Base-by-base conservation (phyloP, 2,797 vertebrate species). In the Mallotus villosus region DNA sequence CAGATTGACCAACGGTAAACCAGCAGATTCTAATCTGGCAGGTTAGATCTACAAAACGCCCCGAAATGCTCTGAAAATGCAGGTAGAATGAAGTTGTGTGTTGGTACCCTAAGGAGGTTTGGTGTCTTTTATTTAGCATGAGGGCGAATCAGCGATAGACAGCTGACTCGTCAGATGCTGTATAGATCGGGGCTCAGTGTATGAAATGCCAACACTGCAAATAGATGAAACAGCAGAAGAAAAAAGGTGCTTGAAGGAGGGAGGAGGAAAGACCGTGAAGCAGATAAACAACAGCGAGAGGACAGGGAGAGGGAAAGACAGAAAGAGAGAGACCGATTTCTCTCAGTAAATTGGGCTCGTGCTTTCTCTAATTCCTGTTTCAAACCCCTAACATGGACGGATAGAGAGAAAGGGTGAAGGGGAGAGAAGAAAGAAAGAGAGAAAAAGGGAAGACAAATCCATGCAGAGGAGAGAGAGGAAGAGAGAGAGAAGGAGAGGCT, bases 281-380 rank as follows among this genome's bases (percentile, higher is more conserved):
- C 24, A 14, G 21, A 25, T 32, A 32, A 63, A 63, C 19, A 63
- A 66, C 9, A 27, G 22, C 72, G 22, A 61, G 37, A 34, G 21
- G 21, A 67, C 19, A 60, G 57, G 74, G 74, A 74, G 80, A 76
- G 78, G 74, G 76, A 59, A n/a, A 37, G 46, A 46, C 7, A 8
- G 62, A 85, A 88, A 86, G 86, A 92, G 89, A 91, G 89, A 93
- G 90, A 83, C 84, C 75, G 84, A 92, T 92, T 78, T 90, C 84
- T 92, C 86, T 84, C 67, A 88, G 90, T 91, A 95, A 96, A 95
- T 94, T 95, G 93, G 93, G 92, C 94, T 95, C 93, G 93, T 88
- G 90, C 92, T 91, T 89, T 93, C 93, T 94, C 93, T 95, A 94
- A 96, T 96, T 96, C 94, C 92, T 93, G 90, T 90, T 92, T 91